A percentile compares a stretch with the other conserved stretches of the same genome.
Conservation (phyloP, 1,140 invertebrate genomes). For the Zaprionus kolodkinae region DNA sequence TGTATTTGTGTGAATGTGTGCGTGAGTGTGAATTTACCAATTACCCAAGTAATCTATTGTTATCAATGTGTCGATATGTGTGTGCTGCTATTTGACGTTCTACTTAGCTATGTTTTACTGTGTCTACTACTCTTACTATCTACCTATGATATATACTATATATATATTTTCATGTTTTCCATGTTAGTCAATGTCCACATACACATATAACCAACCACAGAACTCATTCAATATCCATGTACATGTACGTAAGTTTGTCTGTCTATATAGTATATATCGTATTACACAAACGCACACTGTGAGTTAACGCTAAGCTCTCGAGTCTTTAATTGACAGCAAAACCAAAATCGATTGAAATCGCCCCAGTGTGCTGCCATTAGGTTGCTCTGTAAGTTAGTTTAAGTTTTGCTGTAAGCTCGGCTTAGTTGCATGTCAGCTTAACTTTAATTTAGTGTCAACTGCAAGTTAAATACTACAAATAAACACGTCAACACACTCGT, state of each 20-base stretch:
- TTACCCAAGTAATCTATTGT: constrained; percentile 76
- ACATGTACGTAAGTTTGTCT: constrained; percentile 33
- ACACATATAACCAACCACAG: constrained; percentile 19
- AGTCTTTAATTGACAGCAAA: constrained; percentile 23
- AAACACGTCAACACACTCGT: not conserved
- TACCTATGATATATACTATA: constrained; percentile 4
- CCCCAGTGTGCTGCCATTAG: constrained; percentile 36
- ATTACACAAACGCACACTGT: not conserved
- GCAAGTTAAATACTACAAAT: constrained; percentile 6
- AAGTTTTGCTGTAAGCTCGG: constrained; percentile 59
- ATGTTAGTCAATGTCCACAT: constrained; percentile 58
- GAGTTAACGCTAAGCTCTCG: constrained; percentile 14
- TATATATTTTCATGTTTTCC: constrained; percentile 59
- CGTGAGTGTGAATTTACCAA: constrained; percentile 41
- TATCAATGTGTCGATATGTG: constrained; percentile 58
- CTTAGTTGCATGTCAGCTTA: constrained; percentile 55
- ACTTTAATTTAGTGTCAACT: constrained; percentile 17
- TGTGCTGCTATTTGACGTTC: constrained; percentile 62
- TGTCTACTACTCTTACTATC: constrained; percentile 42
- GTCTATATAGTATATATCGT: not conserved
- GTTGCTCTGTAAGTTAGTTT: constrained; percentile 62
- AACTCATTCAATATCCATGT: constrained; percentile 37
- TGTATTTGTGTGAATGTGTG: constrained; percentile 17
- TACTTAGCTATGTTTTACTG: constrained; percentile 67
- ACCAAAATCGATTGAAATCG: constrained; percentile 42